Evolutionary conservation across 2,113 vertebrate species (phyloP).

Genomic region (Procavia capensis): DNA sequence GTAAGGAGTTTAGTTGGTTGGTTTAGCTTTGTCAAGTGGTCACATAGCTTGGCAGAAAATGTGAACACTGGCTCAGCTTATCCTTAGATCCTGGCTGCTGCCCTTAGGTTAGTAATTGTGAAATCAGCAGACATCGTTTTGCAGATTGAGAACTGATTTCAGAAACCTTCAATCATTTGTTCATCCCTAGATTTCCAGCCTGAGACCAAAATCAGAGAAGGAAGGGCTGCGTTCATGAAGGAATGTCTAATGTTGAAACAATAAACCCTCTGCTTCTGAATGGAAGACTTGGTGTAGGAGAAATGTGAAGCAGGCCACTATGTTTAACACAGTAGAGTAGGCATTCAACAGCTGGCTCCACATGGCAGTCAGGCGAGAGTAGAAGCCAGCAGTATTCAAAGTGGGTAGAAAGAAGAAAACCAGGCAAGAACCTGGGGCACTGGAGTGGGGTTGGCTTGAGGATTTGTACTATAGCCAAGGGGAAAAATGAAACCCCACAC

Average conservation of each 20-base stretch:
- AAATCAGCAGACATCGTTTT: slow-evolving; percentile 35
- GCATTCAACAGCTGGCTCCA: slow-evolving; percentile 4
- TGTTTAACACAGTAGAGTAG: background rate
- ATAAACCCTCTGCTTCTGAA: background rate
- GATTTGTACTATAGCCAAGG: slow-evolving; percentile 70
- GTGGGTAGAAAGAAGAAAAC: background rate
- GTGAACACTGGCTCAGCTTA: slow-evolving; percentile 56
- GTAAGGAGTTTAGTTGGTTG: background rate
- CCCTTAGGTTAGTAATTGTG: slow-evolving; percentile 18
- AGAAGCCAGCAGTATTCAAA: slow-evolving; percentile 32
- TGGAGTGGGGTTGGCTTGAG: slow-evolving; percentile 44
- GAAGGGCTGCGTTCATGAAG: background rate
- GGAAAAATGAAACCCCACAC: slow-evolving; percentile 30
- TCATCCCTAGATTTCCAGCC: background rate
- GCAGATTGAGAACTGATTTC: background rate
- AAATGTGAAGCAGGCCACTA: background rate
- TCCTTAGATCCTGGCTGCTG: background rate
- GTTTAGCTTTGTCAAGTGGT: slow-evolving; percentile 49
- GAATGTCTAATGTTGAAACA: background rate
- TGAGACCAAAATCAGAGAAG: slow-evolving; percentile 23
- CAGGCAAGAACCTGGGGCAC: background rate
- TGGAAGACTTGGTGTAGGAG: background rate
- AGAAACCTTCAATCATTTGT: background rate
- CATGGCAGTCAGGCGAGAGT: background rate
- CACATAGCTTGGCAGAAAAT: slow-evolving; percentile 34